Evolutionary conservation across 2,113 vertebrate genomes (phyloP), one percentile per base, ranked within the genome.

Genomic region (Megaleporinus macrocephalus): DNA sequence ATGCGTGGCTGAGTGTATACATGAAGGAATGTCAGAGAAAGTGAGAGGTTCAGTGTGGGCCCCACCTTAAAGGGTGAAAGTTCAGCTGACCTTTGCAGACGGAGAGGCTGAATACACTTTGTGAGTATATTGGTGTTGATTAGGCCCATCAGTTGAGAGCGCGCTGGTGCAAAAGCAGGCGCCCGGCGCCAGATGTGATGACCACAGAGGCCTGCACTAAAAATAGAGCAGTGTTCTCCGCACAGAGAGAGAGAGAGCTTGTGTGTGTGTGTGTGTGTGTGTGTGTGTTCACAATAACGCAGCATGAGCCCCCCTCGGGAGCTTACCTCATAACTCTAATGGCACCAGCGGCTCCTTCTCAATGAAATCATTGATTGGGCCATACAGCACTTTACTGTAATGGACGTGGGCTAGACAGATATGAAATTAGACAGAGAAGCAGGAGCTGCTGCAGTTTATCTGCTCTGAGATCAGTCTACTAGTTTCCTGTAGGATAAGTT

Each of bases 131-230:
- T 86, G 89, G 81, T 78, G 91, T 44, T n/a, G 75, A 36, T 73
- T 68, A 57, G 59, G 83, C 85, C 12, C 74, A 69, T 88, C 87
- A 89, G 88, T 89, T 92, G 88, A 89, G 89, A 74, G 73, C 26
- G 36, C 49, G 33, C 27, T 68, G 30, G 55, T 29, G 63, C 51
- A 84, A 87, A 89, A 86, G 55, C 77, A 88, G 90, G 90, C 91
- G 88, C 88, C 91, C 91, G 93, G 93, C 93, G 90, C 93, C 93
- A 94, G 93, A 94, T 94, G 93, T 94, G 91, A 94, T 84, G 90
- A 94, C 93, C 92, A 88, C 93, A 92, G 91, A 89, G 92, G 90
- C 91, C 90, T 88, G 86, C 44, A 85, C 92, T 94, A 94, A 94
- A 94, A 92, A 94, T 94, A 94, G 91, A 89, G 89, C 83, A 90